Base-by-base conservation (phyloP, 2,888 invertebrate species). In the Phengaris alcon region DNA sequence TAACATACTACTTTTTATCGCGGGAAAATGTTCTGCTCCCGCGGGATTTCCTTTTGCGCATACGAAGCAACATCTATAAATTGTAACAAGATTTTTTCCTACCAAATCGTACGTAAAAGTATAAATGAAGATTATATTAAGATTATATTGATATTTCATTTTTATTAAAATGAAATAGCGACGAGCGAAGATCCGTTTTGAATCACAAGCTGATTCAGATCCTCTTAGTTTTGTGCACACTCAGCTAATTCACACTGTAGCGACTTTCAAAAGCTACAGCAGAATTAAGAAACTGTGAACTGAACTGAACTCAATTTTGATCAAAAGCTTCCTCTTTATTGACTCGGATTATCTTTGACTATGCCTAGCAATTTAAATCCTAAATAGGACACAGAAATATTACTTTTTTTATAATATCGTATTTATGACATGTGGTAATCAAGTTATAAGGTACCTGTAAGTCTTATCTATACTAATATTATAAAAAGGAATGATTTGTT, bases 141-240 rank as follows among this genome's bases (percentile, higher is more conserved):
- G 22, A 12, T 10, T 5, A 12, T 64, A 44, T 64, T 44, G 35
- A 15, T 22, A 52, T 2, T 52, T 2, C 12, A 52, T 35, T 2
- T 52, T 2, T 6, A 52, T 35, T 13, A 8, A 48, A 70, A 12
- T 22, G 6, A 72, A 72, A 72, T 52, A 54, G 52, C 72, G 35
- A 54, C 12, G 35, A 54, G 52, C 51, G 72, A 54, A 54, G 12
- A 72, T 70, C 70, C 70, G 54, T 72, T 72, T 72, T 72, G 54
- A 54, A 54, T 70, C 52, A 15, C 70, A 70, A 52, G 54, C 51
- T 22, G 72, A 72, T 52, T 72, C 52, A 54, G 52, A 72, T 72
- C 72, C 72, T 72, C 72, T 52, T 52, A 72, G 52, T 72, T 72
- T 54, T 52, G 22, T 72, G 72, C 35, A 52, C 51, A 70, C 51